These are phyloP conservation scores for Numenius phaeopus DNA, from an alignment of 2,797 vertebrate species.

Conservation along the genomic window DNA sequence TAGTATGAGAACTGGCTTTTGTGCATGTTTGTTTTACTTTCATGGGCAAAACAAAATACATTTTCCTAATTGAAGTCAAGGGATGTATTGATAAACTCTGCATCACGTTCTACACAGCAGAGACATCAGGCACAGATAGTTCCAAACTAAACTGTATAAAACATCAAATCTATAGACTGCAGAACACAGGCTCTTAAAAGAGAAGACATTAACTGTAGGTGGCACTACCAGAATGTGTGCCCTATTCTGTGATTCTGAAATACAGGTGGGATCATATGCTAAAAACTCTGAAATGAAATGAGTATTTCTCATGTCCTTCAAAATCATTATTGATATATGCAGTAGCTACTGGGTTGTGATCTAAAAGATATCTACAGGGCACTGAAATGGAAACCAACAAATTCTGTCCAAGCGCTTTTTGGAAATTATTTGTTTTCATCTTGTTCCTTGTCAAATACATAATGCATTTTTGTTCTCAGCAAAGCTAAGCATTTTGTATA, in stretches of 20 bases:
- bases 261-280: constrained; percentile 37
- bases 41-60: background rate
- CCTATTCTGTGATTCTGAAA: constrained; percentile 19
- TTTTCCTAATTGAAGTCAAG: background rate
- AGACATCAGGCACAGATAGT: background rate
- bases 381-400: constrained; percentile 62
- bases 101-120: background rate
- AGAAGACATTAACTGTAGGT: background rate
- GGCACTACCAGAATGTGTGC: constrained; percentile 33
- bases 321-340: constrained; percentile 66
- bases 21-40: background rate
- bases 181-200: background rate
- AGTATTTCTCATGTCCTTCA: constrained; percentile 63
- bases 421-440: constrained; percentile 72
- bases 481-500: constrained; percentile 68
- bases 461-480: constrained; percentile 72
- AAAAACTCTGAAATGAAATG: constrained; percentile 56
- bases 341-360: constrained; percentile 62
- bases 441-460: constrained; percentile 74
- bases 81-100: background rate
- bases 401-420: constrained; percentile 49
- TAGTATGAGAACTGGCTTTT: background rate
- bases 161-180: background rate
- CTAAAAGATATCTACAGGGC: constrained; percentile 70
- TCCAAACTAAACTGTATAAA: background rate